Base-by-base conservation (phyloP, 2,888 invertebrate genomes). In the Colletes collaris region DNA sequence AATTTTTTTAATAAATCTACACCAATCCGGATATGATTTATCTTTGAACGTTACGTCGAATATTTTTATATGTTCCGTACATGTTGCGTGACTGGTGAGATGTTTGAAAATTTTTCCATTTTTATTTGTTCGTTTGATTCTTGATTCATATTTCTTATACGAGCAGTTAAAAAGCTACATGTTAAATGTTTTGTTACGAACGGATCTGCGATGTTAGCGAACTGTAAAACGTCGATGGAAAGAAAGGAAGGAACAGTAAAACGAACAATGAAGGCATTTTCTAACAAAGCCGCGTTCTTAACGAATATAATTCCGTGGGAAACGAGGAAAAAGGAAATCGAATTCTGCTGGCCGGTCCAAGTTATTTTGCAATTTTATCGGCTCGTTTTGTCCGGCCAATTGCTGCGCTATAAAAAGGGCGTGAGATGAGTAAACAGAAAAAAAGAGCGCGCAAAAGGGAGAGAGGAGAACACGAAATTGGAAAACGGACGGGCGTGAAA, bases 281-380 rank as follows among this genome's bases (percentile, higher is more conserved):
- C 27, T 40, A 50, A 55, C 40, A 46, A 59, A 37, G 37, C 46
- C 62, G 40, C 52, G 58, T 40, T 78, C 40, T 68, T 59, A 78
- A 74, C 55, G 62, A 71, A 52, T 55, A 37, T n/a, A 44, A 62
- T 60, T 66, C 50, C 40, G 40, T n/a, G 5, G 19, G 40, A 60
- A 59, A 16, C 8, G 4, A 16, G 8, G 11, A 7, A 19, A 55
- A 10, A 60, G 53, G 62, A 59, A 67, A 77, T 74, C 49, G 49
- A 44, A 59, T 53, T 53, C 66, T 53, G 44, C 67, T 68, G 68
- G 77, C 66, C 63, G 59, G 16, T 58, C 68, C 16, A 64, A 75
- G 78, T 84, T 84, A 84, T 78, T 86, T 82, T 80, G 82, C 86
- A 84, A 84, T 84, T 86, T 84, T 82, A 84, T 86, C 74, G 71